Evolutionary conservation across 2,113 vertebrate species (phyloP), one percentile per base, ranked within the genome.

Genomic region (Epinephelus moara): DNA sequence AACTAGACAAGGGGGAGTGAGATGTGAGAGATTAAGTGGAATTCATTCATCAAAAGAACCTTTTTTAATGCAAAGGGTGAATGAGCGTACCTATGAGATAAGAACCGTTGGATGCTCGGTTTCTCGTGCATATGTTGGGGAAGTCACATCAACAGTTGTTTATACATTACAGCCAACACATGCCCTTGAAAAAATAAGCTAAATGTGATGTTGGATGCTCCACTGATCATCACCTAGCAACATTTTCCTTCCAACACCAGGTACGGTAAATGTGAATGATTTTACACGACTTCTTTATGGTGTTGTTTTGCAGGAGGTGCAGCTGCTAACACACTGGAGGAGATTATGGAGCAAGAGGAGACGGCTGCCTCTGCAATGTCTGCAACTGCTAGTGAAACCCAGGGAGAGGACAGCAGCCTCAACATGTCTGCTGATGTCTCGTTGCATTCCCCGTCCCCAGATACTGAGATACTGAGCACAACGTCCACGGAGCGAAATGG

Each of bases 281-380:
- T 75, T 42, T 15, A 45, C 25, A 68, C 75, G 2, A 50, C n/a
- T 27, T 53, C 5, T 40, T 49, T 69, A 4, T 77, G 68, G 14
- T 63, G 23, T 23, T 87, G 75, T 90, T 75, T 82, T 70, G 13
- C 92, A 94, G 94, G 81, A 9, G 81, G 84, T 69, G 88, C 81
- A 75, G 86, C 93, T 80, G 94, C 95, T 78, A 91, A 88, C 73
- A 95, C 92, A 74, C 93, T 97, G 88, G 96, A 97, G 85, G 97
- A 97, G 91, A 97, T 98, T 75, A 95, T 93, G 92, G 97, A 98
- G 90, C 96, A 96, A 81, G 97, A 98, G 82, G 97, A 98, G 90
- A 90, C 91, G 2, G 77, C 72, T 37, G 78, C 83, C 45, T 90
- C 91, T 25, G 64, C 87, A 64, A 89, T 72, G 66, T 86, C 90